phyloP scores from a whole-genome alignment of 2,888 invertebrate species.

The Clostera curtula region DNA sequence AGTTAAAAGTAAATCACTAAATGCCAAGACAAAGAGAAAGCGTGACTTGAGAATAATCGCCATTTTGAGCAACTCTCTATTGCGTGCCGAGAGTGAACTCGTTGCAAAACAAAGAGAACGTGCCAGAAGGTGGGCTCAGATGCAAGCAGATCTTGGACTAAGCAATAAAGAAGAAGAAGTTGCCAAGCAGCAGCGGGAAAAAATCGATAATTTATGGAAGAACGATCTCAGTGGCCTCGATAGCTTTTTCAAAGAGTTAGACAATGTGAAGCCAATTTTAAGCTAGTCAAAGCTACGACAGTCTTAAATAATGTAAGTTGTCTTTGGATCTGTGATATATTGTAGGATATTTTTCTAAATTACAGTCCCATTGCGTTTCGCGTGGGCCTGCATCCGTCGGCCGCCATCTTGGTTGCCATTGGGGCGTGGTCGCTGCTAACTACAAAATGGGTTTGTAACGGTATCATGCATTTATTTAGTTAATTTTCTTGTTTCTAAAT shows the following conservation, averaged over 20 bases:
- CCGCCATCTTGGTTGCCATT: slow-evolving; percentile 76
- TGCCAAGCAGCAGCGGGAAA: slow-evolving; percentile 56
- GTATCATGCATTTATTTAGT: slow-evolving; percentile 70
- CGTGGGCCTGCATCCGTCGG: slow-evolving; percentile 72
- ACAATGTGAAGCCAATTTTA: slow-evolving; percentile 70
- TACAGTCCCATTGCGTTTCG: slow-evolving; percentile 75
- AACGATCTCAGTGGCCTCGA: slow-evolving; percentile 79
- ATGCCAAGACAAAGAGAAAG: slow-evolving; percentile 72
- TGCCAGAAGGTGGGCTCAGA: slow-evolving; percentile 75
- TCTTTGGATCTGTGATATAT: slow-evolving; percentile 67
- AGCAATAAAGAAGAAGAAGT: slow-evolving; percentile 61
- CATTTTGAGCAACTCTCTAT: slow-evolving; percentile 75
- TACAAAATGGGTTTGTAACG: slow-evolving; percentile 76
- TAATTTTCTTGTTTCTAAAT: slow-evolving; percentile 35
- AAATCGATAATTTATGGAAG: slow-evolving; percentile 69
- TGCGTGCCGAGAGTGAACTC: slow-evolving; percentile 76
- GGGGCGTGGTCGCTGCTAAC: slow-evolving; percentile 75
- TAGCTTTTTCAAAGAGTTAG: slow-evolving; percentile 78
- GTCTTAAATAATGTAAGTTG: slow-evolving; percentile 52
- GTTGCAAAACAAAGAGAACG: slow-evolving; percentile 77
- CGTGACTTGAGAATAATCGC: slow-evolving; percentile 79
- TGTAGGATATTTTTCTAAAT: slow-evolving; percentile 74
- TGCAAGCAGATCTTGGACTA: slow-evolving; percentile 68
- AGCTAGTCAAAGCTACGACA: slow-evolving; percentile 25
- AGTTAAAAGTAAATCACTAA: slow-evolving; percentile 77